These are phyloP conservation scores for Smittia sp. DNA, from an alignment of 2,888 invertebrate species.

Conservation along the genomic window DNA sequence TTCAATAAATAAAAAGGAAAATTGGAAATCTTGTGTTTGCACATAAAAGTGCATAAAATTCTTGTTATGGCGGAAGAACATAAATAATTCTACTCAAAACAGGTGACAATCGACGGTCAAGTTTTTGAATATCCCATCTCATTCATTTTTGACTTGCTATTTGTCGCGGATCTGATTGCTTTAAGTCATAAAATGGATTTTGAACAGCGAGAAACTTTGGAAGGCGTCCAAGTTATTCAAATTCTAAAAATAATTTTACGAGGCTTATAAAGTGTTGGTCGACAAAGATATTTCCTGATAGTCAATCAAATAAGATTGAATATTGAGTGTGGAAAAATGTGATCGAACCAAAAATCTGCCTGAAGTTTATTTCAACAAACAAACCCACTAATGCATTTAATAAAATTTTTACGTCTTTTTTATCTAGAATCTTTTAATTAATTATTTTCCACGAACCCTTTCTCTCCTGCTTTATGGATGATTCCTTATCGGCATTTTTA, in stretches of 20 bases:
- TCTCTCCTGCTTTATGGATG: background rate
- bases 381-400: too few species aligned
- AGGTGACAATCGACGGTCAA: constrained; percentile 18
- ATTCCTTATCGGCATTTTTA: constrained; percentile 14
- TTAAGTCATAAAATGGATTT: background rate
- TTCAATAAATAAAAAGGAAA: constrained; percentile 7
- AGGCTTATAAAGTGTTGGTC: too few species aligned
- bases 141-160: background rate
- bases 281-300: too few species aligned
- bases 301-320: too few species aligned
- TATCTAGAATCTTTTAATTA: constrained; percentile 29
- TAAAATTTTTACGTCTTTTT: too few species aligned
- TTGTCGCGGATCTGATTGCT: background rate
- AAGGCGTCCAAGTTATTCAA: too few species aligned
- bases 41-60: background rate
- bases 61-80: constrained; percentile 3
- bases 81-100: constrained; percentile 14
- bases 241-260: too few species aligned
- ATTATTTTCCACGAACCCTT: constrained; percentile 24
- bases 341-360: too few species aligned
- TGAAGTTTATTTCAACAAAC: too few species aligned
- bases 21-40: too few species aligned
- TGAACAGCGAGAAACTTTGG: too few species aligned
- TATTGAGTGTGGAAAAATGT: too few species aligned
- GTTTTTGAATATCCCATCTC: background rate